Evolutionary conservation across 2,888 invertebrate genomes (phyloP).

Genomic region (Leucophenga maculata): DNA sequence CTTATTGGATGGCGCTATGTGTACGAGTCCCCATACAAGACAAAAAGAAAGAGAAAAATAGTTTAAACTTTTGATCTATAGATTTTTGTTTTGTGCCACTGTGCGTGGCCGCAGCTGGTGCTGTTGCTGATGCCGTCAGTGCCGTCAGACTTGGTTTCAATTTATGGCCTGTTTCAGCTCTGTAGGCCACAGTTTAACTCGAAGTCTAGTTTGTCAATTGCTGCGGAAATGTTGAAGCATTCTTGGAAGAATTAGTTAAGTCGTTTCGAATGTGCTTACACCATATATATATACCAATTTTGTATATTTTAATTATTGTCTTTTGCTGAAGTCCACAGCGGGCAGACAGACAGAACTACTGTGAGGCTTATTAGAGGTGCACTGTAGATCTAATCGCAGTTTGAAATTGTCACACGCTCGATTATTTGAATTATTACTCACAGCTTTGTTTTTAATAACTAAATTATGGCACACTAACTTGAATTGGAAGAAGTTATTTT

Average conservation of each 20-base stretch:
- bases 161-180: conserved; percentile 52
- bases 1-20: too few relatives aligned
- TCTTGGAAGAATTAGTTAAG: conserved; percentile 12
- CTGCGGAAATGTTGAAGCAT: not conserved
- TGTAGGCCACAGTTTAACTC: conserved; percentile 30
- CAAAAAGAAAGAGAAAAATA: too few relatives aligned
- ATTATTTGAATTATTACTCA: conserved; percentile 1
- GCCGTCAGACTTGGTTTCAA: conserved; percentile 47
- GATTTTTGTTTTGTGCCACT: too few relatives aligned
- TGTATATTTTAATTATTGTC: conserved; percentile 6
- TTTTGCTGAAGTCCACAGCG: not conserved
- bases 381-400: not conserved
- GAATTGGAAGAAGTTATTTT: not conserved
- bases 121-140: conserved; percentile 30
- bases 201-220: not conserved
- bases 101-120: too few relatives aligned
- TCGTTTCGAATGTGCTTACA: not conserved
- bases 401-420: conserved; percentile 4
- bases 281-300: not conserved
- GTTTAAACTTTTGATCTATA: too few relatives aligned
- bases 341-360: not conserved
- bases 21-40: too few relatives aligned
- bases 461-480: not conserved
- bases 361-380: not conserved
- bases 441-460: conserved; percentile 10